Conservation (phyloP, 2,113 vertebrate genomes). For the Empidonax traillii region DNA sequence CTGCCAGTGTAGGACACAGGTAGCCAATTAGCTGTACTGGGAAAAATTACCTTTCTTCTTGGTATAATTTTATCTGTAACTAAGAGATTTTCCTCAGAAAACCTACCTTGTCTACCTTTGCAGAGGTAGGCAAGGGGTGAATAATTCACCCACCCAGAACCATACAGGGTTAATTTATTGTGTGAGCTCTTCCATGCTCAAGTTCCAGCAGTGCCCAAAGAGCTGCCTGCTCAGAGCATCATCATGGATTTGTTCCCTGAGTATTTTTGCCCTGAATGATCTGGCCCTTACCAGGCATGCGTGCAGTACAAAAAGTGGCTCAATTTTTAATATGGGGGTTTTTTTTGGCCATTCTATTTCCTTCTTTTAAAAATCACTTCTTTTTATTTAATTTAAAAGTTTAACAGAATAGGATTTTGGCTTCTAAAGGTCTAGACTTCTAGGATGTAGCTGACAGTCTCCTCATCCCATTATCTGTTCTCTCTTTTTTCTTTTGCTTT, state of each 20-base stretch:
- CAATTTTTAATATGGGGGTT: not conserved
- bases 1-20: not conserved
- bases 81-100: not conserved
- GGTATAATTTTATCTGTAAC: not conserved
- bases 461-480: not conserved
- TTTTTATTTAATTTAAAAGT: not conserved
- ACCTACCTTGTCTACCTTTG: not conserved
- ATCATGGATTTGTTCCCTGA: rapidly evolving
- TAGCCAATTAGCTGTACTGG: not conserved
- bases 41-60: not conserved
- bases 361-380: not conserved
- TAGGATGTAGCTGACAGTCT: not conserved
- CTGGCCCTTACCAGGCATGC: not conserved
- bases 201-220: not conserved
- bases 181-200: not conserved
- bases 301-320: not conserved
- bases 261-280: not conserved
- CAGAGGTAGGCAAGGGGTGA: not conserved
- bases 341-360: not conserved
- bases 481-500: not conserved
- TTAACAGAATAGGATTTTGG: not conserved
- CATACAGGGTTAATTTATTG: not conserved
- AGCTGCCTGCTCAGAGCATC: not conserved
- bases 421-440: not conserved
- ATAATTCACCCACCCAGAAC: not conserved